Percentiles rank a stretch among this genome's conserved stretches.
These are phyloP conservation scores for Steromphala cineraria DNA, from an alignment of 2,888 invertebrate genomes.

Conservation along the genomic window DNA sequence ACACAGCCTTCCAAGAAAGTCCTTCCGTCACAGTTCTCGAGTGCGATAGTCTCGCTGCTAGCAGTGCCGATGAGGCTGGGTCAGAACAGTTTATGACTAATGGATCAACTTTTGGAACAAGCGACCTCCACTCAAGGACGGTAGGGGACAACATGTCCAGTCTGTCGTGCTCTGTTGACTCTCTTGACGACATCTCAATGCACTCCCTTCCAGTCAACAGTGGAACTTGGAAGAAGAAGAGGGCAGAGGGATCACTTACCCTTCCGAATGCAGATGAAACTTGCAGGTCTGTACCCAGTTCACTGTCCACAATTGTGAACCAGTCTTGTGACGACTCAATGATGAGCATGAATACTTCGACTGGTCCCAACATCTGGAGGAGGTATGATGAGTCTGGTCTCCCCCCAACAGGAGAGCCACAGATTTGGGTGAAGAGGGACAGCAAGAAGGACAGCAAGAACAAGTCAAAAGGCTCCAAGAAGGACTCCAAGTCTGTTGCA, in stretches of 20 bases:
- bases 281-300: slow-evolving; percentile 36
- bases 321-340: not conserved
- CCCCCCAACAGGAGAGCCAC: slow-evolving; percentile 4
- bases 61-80: not conserved
- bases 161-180: slow-evolving; percentile 30
- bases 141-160: not conserved
- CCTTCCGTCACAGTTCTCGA: slow-evolving; percentile 12
- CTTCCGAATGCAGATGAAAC: slow-evolving; percentile 70
- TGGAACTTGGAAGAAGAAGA: slow-evolving; percentile 64
- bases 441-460: slow-evolving; percentile 18
- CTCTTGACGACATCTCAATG: slow-evolving; percentile 19
- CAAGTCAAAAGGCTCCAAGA: slow-evolving; percentile 32
- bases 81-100: not conserved
- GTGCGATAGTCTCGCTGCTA: not conserved
- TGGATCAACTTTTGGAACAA: not conserved
- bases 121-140: not conserved
- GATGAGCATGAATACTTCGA: not conserved
- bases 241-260: slow-evolving; percentile 44
- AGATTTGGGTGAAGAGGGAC: slow-evolving; percentile 11
- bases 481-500: slow-evolving; percentile 29
- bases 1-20: slow-evolving; percentile 8
- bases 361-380: not conserved
- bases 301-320: not conserved
- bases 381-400: slow-evolving; percentile 6
- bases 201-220: slow-evolving; percentile 38